These are phyloP conservation scores for Parasteatoda tepidariorum DNA, from an alignment of 1,140 invertebrate genomes.

Conservation along the genomic window DNA sequence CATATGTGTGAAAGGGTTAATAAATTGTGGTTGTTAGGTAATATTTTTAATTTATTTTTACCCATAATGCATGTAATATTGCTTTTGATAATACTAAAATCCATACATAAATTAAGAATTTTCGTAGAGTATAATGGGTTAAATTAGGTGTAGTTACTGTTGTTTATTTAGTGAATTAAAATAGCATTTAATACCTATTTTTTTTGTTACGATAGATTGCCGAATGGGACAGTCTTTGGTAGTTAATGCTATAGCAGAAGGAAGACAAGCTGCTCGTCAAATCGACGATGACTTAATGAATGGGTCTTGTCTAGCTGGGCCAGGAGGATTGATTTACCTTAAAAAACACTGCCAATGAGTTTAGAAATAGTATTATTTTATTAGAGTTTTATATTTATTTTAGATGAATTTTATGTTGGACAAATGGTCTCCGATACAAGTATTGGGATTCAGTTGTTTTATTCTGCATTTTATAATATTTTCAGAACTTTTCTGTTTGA, in stretches of 20 bases:
- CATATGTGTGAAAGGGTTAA: no score
- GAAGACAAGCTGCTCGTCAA: conserved; percentile 93
- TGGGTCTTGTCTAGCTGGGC: conserved; percentile 79
- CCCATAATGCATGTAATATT: no score
- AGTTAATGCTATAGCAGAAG: conserved; percentile 98
- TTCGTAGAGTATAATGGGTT: not conserved
- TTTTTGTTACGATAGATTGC: conserved; percentile 89
- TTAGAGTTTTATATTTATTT: not conserved
- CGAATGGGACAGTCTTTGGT: conserved; percentile 96
- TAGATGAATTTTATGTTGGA: not conserved
- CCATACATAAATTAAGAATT: no score
- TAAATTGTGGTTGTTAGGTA: no score
- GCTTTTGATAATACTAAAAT: no score
- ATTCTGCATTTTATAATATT: no score
- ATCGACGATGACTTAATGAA: conserved; percentile 87
- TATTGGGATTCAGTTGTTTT: no score
- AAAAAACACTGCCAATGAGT: not conserved
- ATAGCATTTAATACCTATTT: no score
- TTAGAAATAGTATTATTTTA: not conserved
- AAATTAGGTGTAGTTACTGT: not conserved
- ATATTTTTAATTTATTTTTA: no score
- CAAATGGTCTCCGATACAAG: not conserved
- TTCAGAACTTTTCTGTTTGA: no score
- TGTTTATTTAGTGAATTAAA: not conserved
- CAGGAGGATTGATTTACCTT: conserved; percentile 83